phyloP scores from a whole-genome alignment of 2,113 vertebrate species.

The Pachyramphus minor region DNA sequence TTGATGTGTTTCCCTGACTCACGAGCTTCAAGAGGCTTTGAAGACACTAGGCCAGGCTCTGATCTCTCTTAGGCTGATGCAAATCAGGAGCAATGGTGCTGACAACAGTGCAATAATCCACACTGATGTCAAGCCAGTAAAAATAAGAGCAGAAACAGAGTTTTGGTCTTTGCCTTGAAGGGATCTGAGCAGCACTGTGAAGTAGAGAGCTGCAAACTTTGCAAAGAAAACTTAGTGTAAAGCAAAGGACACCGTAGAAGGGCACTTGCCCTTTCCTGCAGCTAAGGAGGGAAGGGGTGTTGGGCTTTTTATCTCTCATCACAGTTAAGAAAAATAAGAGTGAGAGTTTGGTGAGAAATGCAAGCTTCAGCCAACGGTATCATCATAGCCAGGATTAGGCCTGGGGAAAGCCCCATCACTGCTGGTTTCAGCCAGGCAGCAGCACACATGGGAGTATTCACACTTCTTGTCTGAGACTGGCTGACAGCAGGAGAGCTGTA shows the following conservation, averaged over 20 bases:
- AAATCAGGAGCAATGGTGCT: slow-evolving; percentile 62
- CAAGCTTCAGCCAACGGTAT: not conserved
- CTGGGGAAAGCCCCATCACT: not conserved
- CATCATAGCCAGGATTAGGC: not conserved
- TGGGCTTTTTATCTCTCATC: not conserved
- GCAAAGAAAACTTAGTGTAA: not conserved
- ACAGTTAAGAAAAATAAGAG: not conserved
- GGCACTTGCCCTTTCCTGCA: not conserved
- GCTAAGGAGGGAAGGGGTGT: not conserved
- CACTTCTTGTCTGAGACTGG: not conserved
- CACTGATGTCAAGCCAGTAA: slow-evolving; percentile 60
- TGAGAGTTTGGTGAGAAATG: not conserved
- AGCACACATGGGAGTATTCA: fast-evolving
- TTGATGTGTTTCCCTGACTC: slow-evolving; percentile 63
- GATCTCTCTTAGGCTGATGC: slow-evolving; percentile 53
- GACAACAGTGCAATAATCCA: slow-evolving; percentile 52
- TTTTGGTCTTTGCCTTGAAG: slow-evolving; percentile 42
- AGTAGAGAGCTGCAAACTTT: not conserved
- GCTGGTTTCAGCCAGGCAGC: not conserved
- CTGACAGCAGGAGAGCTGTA: not conserved
- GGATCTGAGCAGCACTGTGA: not conserved
- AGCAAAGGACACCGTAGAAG: not conserved
- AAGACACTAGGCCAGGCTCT: slow-evolving; percentile 45
- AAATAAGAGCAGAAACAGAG: slow-evolving; percentile 42
- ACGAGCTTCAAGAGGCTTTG: slow-evolving; percentile 49